Evolutionary conservation across 2,797 vertebrate species (phyloP).

Genomic region (Ctenochaetus hawaiiensis): DNA sequence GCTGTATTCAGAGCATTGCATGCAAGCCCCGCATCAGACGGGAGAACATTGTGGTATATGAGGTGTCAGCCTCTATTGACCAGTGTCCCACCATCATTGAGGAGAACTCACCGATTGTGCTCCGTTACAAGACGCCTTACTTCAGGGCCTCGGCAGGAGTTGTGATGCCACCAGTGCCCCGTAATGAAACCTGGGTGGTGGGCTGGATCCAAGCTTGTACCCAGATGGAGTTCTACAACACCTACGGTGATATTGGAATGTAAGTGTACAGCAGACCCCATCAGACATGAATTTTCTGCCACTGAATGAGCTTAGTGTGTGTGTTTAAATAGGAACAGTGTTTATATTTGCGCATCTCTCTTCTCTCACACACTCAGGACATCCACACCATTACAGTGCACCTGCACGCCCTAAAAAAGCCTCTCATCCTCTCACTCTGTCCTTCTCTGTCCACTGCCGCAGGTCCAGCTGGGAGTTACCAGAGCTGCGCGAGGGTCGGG

Average conservation of each 20-base stretch:
- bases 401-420: conserved; percentile 12
- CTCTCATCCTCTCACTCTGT: conserved; percentile 21
- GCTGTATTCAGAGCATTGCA: conserved; percentile 97
- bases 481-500: conserved; percentile 95
- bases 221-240: conserved; percentile 99
- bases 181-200: conserved; percentile 98
- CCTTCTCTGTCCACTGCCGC: conserved; percentile 33
- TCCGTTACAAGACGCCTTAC: conserved; percentile 98
- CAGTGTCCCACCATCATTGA: conserved; percentile 97
- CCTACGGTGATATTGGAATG: conserved; percentile 96
- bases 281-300: neutral
- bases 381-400: conserved; percentile 6
- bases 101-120: conserved; percentile 98
- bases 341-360: conserved; percentile 4
- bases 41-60: conserved; percentile 98
- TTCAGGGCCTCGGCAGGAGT: conserved; percentile 97
- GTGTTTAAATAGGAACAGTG: neutral
- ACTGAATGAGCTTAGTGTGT: conserved; percentile 1
- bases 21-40: conserved; percentile 97
- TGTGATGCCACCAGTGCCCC: conserved; percentile 97
- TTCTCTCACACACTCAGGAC: conserved; percentile 18
- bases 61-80: conserved; percentile 98
- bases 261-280: conserved; percentile 77
- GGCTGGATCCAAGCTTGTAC: conserved; percentile 99
- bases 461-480: conserved; percentile 99